phyloP scores from a whole-genome alignment of 2,797 vertebrate genomes.

The Cossypha heuglini region DNA sequence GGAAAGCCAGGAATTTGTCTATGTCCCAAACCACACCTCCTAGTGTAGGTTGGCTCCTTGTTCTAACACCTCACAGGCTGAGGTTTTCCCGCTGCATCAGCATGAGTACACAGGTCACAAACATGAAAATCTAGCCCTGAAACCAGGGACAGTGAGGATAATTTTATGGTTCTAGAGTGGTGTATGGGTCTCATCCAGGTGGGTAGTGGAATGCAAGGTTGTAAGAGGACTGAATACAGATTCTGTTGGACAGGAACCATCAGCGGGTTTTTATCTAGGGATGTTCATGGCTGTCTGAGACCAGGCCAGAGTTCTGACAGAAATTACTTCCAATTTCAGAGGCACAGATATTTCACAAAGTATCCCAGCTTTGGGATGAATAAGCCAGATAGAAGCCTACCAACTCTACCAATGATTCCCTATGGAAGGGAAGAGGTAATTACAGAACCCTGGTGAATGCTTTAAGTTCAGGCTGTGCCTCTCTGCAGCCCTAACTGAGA shows the following conservation, averaged over 20 bases:
- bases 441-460: neutral
- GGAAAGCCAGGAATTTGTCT: neutral
- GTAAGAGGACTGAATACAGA: neutral
- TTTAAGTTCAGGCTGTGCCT: neutral
- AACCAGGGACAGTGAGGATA: neutral
- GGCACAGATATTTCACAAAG: neutral
- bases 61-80: neutral
- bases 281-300: neutral
- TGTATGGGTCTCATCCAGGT: neutral
- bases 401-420: neutral
- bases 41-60: neutral
- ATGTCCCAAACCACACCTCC: neutral
- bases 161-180: neutral
- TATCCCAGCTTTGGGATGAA: neutral
- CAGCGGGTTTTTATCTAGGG: neutral
- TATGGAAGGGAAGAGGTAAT: neutral
- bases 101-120: fast-evolving
- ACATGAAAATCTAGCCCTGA: neutral
- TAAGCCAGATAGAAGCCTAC: neutral
- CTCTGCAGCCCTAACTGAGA: neutral
- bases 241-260: neutral
- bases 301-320: neutral
- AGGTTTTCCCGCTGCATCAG: neutral
- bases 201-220: neutral
- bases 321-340: neutral